Evolutionary conservation across 2,797 vertebrate species (phyloP).

Genomic region (Cyclura pinguis): DNA sequence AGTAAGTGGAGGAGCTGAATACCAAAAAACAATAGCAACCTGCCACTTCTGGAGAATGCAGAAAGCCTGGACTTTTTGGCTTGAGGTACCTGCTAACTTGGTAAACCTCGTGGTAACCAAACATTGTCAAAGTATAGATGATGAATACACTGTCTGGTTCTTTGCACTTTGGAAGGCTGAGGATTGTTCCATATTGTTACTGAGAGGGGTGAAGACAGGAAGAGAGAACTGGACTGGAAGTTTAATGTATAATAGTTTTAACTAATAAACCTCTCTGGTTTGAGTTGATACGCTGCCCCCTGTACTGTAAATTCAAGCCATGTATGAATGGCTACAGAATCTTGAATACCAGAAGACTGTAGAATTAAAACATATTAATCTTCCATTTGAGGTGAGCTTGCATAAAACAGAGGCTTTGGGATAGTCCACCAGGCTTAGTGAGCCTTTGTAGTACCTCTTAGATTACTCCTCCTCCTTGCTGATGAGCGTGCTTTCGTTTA

Average conservation of each 20-base stretch:
- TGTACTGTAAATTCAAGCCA: background rate
- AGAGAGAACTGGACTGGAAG: background rate
- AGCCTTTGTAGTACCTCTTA: background rate
- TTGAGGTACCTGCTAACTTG: background rate
- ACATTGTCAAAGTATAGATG: background rate
- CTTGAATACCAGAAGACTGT: background rate
- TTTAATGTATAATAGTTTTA: too few relatives aligned
- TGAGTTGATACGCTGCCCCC: background rate
- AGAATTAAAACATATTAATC: background rate
- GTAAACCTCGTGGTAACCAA: background rate
- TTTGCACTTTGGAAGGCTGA: background rate
- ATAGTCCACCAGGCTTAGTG: too few relatives aligned
- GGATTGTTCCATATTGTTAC: background rate
- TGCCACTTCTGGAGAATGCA: background rate
- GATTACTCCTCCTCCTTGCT: background rate
- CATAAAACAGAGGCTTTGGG: background rate
- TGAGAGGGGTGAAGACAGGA: too few relatives aligned
- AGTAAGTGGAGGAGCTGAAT: background rate
- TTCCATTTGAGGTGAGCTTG: background rate
- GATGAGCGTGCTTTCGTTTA: constrained; percentile 24
- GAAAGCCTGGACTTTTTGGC: background rate
- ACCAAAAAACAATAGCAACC: background rate
- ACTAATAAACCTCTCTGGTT: background rate
- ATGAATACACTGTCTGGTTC: background rate
- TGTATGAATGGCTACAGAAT: background rate